These are phyloP conservation scores for Toxotes lorentzi DNA, from an alignment of 2,797 vertebrate genomes.

Conservation along the genomic window DNA sequence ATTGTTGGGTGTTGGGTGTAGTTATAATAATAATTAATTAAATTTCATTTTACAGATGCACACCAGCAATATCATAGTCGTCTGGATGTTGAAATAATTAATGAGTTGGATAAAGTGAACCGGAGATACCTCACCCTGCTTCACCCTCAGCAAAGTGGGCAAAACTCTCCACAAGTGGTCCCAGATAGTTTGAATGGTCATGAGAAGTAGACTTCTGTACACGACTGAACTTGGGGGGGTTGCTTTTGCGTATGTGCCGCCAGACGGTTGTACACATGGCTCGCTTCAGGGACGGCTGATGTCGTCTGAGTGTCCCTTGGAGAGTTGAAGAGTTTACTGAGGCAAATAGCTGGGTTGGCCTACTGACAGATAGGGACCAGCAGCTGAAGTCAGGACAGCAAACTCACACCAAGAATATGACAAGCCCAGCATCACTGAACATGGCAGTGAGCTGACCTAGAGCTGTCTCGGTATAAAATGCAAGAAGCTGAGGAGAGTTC, in stretches of 20 bases:
- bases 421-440: constrained; percentile 26
- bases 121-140: neutral
- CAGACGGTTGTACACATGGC: constrained; percentile 34
- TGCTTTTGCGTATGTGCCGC: neutral
- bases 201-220: neutral
- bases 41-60: neutral
- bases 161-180: neutral
- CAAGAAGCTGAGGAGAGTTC: constrained; percentile 15
- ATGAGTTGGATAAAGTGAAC: neutral
- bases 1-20: neutral
- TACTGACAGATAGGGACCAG: constrained; percentile 73
- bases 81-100: neutral
- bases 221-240: neutral
- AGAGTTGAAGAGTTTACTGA: constrained; percentile 81
- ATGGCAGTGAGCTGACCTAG: constrained; percentile 5
- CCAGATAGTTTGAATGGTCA: neutral
- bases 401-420: constrained; percentile 33
- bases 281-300: constrained; percentile 44
- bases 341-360: constrained; percentile 53
- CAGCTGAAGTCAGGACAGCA: constrained; percentile 69
- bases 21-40: no score
- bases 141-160: neutral
- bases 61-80: neutral
- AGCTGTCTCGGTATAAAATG: constrained; percentile 7
- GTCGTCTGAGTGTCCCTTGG: constrained; percentile 64